phyloP scores from a whole-genome alignment of 1,140 invertebrate species.

The Drosophila kohkoa region DNA sequence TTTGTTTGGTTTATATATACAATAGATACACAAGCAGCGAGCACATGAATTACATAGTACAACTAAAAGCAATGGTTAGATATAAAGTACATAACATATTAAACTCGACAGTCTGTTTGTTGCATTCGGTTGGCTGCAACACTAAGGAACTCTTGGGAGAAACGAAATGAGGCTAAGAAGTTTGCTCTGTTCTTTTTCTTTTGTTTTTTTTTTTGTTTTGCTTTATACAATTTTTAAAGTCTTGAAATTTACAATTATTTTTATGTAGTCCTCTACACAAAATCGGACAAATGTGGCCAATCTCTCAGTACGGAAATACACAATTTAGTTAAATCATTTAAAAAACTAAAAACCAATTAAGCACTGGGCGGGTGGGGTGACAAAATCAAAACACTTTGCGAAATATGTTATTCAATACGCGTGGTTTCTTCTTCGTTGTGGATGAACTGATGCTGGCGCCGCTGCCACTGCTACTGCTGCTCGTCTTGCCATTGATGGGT shows the following conservation, averaged over 20 bases:
- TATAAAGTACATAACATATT: conserved; percentile 54
- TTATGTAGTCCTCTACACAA: conserved; percentile 13
- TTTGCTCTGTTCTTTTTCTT: not conserved
- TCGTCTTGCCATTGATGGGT: conserved; percentile 43
- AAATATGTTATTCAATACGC: conserved; percentile 81
- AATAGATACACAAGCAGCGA: conserved; percentile 33
- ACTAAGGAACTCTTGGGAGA: conserved; percentile 66
- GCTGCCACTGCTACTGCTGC: conserved; percentile 55
- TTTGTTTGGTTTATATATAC: conserved; percentile 7
- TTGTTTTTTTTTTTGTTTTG: not conserved
- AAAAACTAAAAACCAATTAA: conserved; percentile 11
- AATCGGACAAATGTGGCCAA: conserved; percentile 12
- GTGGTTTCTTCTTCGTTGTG: conserved; percentile 78
- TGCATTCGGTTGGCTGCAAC: conserved; percentile 65
- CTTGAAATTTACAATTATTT: conserved; percentile 37
- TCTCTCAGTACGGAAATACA: conserved; percentile 1
- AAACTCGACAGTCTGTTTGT: conserved; percentile 63
- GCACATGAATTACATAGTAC: conserved; percentile 22
- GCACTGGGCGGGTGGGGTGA: not conserved
- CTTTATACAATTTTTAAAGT: conserved; percentile 20
- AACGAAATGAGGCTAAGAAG: conserved; percentile 26
- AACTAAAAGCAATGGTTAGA: conserved; percentile 26
- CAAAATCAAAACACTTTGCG: conserved; percentile 79
- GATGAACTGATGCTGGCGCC: conserved; percentile 73
- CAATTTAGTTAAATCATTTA: conserved; percentile 29